A percentile compares a stretch with the other conserved stretches of the same genome.
Evolutionary conservation across 2,113 vertebrate genomes (phyloP).

Genomic region (Taxidea taxus): DNA sequence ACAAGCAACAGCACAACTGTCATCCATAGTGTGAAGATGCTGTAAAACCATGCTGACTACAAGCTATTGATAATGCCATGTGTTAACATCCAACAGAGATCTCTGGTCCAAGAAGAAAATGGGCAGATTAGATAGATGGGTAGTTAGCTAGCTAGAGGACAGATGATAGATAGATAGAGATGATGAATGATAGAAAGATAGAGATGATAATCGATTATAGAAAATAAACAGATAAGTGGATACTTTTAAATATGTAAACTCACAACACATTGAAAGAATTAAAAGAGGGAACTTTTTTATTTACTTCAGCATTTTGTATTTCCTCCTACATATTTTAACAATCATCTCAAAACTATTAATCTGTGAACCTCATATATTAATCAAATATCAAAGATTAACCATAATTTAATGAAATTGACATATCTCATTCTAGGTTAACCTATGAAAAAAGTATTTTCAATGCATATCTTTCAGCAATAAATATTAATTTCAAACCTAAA

Average conservation of each 20-base stretch:
- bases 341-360: not conserved
- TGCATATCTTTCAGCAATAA: not conserved
- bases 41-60: not conserved
- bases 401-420: not conserved
- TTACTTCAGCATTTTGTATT: not conserved
- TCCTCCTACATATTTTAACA: not conserved
- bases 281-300: not conserved
- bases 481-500: not conserved
- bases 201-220: not conserved
- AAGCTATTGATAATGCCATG: not conserved
- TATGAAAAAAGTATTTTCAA: not conserved
- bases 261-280: not conserved
- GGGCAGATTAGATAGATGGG: not conserved
- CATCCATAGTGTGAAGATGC: not conserved
- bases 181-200: not conserved
- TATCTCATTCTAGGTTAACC: not conserved
- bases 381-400: not conserved
- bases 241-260: not conserved
- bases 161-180: not conserved
- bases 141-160: not conserved
- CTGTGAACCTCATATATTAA: slow-evolving; percentile 13
- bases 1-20: not conserved
- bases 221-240: not conserved
- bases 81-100: no score
- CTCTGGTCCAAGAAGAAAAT: not conserved